Conservation (phyloP, 1,140 invertebrate species). For the Pogonognathellus flavescens region DNA sequence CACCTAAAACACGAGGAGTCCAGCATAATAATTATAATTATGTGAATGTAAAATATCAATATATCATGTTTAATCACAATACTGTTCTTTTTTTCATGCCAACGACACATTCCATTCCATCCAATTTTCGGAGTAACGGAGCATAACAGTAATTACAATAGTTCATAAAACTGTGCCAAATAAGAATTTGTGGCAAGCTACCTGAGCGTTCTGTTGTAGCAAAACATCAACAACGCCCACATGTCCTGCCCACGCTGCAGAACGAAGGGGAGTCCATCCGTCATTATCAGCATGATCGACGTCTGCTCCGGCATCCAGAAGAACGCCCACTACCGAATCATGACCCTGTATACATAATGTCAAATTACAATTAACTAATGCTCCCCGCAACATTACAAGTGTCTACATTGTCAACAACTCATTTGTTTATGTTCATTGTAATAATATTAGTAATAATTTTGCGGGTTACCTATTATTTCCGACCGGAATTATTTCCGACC, state of each 20-base stretch:
- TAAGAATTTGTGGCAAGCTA: constrained; percentile 66
- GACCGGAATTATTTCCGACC: no score
- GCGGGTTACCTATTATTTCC: no score
- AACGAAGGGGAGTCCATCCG: constrained; percentile 73
- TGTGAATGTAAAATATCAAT: neutral
- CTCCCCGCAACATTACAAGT: neutral
- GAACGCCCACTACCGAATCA: constrained; percentile 72
- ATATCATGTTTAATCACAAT: neutral
- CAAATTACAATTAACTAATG: neutral
- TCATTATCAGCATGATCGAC: constrained; percentile 73
- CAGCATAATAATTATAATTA: no score
- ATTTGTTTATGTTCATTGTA: no score
- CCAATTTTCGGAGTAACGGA: neutral
- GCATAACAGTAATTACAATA: neutral
- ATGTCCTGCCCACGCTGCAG: constrained; percentile 73
- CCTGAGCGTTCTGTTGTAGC: constrained; percentile 81
- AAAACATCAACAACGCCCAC: constrained; percentile 80
- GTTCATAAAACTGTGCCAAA: neutral
- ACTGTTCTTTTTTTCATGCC: neutral
- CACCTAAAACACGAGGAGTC: constrained; percentile 68
- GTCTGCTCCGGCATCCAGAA: constrained; percentile 72
- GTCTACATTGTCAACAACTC: no score
- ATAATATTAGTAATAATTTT: no score
- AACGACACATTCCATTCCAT: neutral
- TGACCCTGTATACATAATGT: constrained; percentile 74